Base-by-base conservation (phyloP, 2,797 vertebrate genomes). In the Serranus cabrilla region DNA sequence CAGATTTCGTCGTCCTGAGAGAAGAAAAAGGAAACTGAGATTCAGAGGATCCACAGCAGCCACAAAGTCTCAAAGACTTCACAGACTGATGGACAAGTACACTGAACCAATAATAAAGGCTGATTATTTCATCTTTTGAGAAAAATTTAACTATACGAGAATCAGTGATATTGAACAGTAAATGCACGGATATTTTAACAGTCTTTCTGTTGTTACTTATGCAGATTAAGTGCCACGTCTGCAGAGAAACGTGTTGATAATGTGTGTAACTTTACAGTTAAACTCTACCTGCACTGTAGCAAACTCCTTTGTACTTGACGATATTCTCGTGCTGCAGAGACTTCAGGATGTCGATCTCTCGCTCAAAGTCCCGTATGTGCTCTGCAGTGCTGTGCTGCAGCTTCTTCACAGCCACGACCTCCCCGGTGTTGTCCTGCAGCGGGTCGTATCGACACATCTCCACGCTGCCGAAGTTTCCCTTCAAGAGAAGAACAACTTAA, bases 381-480 rank as follows among this genome's bases (percentile, higher is more conserved):
- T 99, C 97, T 0, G 97, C 96, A 0, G 97, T 97, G 90, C 97
- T 98, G 81, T 99, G 97, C 84, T 99, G 98, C 5, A 99, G 95
- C 67, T 99, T 99, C 80, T 99, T 99, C 65, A 99, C 98, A 8
- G 98, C 98, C 47, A 99, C 98, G 7, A 99, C 97, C 40, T 99
- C 97, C 0, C 98, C 98, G 0, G 98, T 99, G 92, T 97, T 98
- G 88, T 99, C 98, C 91, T 99, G 96, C 14, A 98, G 95, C 0
- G 97, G 97, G 87, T 99, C 98, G 10, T 99, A 99, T 0, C 98
- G 96, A 81, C 98, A 99, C 96, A 99, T 97, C 93, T 99, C 98
- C 92, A 99, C 98, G 27, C 97, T 99, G 83, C 98, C 98, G 89
- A 99, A 99, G 90, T 99, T 99, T 40, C 98, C 98, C 98, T 99